Evolutionary conservation across 2,113 vertebrate species (phyloP), one percentile per base, ranked within the genome.

Genomic region (Phodopus roborovskii): DNA sequence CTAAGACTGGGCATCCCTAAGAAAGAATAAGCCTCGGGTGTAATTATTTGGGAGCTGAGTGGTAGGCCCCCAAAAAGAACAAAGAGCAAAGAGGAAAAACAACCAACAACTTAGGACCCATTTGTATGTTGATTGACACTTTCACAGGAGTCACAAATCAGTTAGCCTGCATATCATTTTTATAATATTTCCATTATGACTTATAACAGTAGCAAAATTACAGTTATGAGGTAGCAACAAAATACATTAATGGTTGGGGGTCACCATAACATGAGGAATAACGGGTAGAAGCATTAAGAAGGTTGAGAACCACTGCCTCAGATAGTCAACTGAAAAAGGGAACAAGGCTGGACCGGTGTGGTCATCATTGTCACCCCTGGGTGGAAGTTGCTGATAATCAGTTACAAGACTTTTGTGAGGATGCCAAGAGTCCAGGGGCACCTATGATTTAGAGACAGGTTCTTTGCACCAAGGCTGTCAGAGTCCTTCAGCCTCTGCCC

Each of bases 401-500:
- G 42, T 50, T 16, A 30, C 6, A 50, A 11, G 60, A 48, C 28
- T 66, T 85, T 48, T 17, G 60, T n/a, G 62, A 66, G 42, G 62
- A 30, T 48, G 45, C 62, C 84, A 17, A 7, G 28, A 48, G 48
- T 26, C 60, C 60, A 48, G 62, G 62, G 7, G 30, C 39, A 64
- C 26, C 58, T 39, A 26, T 33, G 82, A 11, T 24, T 71, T 19
- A 85, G 78, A 93, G 96, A 66, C 2, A 36, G 92, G 92, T 39
- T 64, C 56, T 56, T 11, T 11, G 62, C 13, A 2, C 28, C 53
- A 66, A 24, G 90, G 97, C 91, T 91, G 82, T 96, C 5, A 15
- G 39, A 73, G 95, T 70, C 95, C 94, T 94, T 96, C 94, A 89
- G 91, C 94, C 73, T 50, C 64, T 6, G 88, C 92, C 95, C 91